Base-by-base conservation (phyloP, 2,888 invertebrate species). In the Eupithecia exiguata region DNA sequence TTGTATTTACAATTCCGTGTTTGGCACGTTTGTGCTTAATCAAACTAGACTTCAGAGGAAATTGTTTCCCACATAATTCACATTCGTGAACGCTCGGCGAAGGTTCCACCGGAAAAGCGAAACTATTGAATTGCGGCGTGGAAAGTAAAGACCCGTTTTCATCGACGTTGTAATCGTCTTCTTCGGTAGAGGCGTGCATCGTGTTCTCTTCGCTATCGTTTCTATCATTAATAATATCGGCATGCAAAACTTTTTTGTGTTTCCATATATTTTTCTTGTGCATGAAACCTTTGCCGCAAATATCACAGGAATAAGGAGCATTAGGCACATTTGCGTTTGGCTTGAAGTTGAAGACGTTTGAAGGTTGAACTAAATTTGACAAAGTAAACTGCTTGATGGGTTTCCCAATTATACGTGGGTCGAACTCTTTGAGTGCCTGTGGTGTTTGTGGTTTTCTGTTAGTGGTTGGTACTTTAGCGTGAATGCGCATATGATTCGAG, bases 251-350 rank as follows among this genome's bases (percentile, higher is more conserved):
- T 84, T 95, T 95, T 83, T 95, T 95, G 78, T 95, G 95, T 82
- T 95, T 95, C 95, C 95, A 95, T 75, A 95, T 95, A 83, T 95
- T 95, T 81, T 95, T 95, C 87, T 95, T 95, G 77, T 95, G 95
- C 91, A 94, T 93, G 79, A 95, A 95, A 43, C 95, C 95, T 84
- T 96, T 95, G n/a, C 96, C 96, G 79, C 96, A 96, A 66, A 95
- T 92, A 76, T 96, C 95, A 84, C 96, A 96, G 61, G 94, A 94
- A 79, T 95, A 95, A 66, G 91, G 95, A 71, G 95, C 95, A 71
- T 94, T 93, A 74, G 94, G 93, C 80, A 94, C 93, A 79, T 91
- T 91, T 1, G 74, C 73, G 74, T 89, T 90, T 66, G 92, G 89
- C 82, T 93, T 93, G 77, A 90, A 93, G 21, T 89, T 84, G 49